Evolutionary conservation across 2,888 invertebrate genomes (phyloP).

Genomic region (Hemicrepidius hirtus): DNA sequence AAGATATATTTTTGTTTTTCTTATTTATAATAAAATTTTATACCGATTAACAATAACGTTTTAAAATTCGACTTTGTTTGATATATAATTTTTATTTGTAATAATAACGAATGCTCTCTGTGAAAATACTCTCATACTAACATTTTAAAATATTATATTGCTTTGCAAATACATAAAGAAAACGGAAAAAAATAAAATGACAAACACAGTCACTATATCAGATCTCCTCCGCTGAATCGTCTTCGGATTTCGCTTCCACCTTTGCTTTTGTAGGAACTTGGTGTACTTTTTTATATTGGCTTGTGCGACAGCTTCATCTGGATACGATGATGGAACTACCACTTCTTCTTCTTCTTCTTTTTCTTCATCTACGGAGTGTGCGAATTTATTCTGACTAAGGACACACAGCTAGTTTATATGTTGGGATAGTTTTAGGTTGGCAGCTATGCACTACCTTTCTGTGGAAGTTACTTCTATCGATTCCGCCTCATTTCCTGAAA

Average conservation of each 20-base stretch:
- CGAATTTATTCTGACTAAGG: slow-evolving; percentile 54
- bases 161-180: slow-evolving; percentile 63
- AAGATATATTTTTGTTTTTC: slow-evolving; percentile 30
- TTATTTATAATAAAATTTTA: slow-evolving; percentile 44
- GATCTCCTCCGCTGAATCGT: slow-evolving; percentile 34
- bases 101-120: slow-evolving; percentile 41
- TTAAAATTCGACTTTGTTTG: slow-evolving; percentile 31
- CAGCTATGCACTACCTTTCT: slow-evolving; percentile 63
- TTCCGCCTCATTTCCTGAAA: slow-evolving; percentile 60
- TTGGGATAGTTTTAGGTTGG: slow-evolving; percentile 56
- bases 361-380: slow-evolving; percentile 15
- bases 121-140: slow-evolving; percentile 55
- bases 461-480: slow-evolving; percentile 55
- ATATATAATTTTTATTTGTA: slow-evolving; percentile 14
- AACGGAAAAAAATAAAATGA: slow-evolving; percentile 63
- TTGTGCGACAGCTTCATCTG: not conserved
- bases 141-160: slow-evolving; percentile 62
- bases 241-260: slow-evolving; percentile 31
- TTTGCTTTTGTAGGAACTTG: not conserved
- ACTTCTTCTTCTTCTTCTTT: no score
- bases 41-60: slow-evolving; percentile 47
- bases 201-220: slow-evolving; percentile 60
- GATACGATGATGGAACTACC: not conserved
- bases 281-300: not conserved
- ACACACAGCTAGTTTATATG: slow-evolving; percentile 60